Conservation (phyloP, 2,888 invertebrate genomes). For the Patella caerulea region DNA sequence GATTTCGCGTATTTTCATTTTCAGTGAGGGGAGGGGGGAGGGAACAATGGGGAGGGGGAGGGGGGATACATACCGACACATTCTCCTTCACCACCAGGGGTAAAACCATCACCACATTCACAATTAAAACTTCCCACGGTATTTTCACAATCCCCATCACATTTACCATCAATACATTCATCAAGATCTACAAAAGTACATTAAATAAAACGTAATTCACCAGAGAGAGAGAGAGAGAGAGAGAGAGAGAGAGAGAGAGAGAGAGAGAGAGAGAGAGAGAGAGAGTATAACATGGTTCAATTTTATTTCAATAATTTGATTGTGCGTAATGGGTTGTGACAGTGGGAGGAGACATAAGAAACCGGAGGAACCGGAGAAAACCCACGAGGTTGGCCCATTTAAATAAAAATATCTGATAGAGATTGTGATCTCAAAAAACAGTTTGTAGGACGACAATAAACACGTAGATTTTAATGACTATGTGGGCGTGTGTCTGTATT, state of each 20-base stretch:
- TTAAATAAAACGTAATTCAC: neutral
- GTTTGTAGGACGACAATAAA: neutral
- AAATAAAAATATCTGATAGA: neutral
- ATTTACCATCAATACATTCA: slow-evolving; percentile 82
- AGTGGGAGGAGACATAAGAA: neutral
- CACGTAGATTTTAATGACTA: no score
- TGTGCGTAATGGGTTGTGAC: neutral
- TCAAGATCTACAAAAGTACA: slow-evolving; percentile 79
- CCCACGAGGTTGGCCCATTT: neutral
- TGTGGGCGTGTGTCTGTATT: no score
- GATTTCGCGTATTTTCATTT: no score
- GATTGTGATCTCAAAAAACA: neutral
- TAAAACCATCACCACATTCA: slow-evolving; percentile 82
- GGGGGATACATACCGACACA: slow-evolving; percentile 57
- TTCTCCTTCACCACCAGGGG: slow-evolving; percentile 78
- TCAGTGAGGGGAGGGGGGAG: no score
- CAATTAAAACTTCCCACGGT: slow-evolving; percentile 84
- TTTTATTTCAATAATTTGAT: no score
- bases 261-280: neutral
- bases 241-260: neutral
- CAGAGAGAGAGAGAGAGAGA: neutral
- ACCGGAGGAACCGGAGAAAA: no score
- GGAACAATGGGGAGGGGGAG: neutral
- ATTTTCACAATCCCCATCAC: slow-evolving; percentile 84
- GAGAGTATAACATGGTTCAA: no score